Conservation (phyloP, 2,113 vertebrate genomes). For the Hymenochirus boettgeri region DNA sequence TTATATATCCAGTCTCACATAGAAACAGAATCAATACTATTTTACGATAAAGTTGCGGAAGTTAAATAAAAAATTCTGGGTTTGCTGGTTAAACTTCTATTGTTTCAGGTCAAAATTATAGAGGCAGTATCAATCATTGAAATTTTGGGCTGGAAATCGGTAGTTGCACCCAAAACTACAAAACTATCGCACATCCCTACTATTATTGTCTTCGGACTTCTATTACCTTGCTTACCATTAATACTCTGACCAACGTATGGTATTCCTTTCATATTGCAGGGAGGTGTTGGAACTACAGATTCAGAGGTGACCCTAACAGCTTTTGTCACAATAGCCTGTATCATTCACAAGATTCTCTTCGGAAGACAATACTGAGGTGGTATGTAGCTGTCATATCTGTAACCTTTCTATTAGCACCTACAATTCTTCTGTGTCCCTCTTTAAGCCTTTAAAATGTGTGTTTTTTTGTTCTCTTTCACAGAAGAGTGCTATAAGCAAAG, state of each 20-base stretch:
- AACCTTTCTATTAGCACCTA: background rate
- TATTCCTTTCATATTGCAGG: constrained; percentile 48
- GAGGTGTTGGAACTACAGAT: constrained; percentile 56
- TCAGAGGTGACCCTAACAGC: constrained; percentile 62
- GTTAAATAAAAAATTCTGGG: too few species aligned
- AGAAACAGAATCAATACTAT: too few species aligned
- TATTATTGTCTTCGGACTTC: background rate
- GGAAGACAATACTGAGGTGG: constrained; percentile 13
- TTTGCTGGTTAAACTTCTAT: too few species aligned
- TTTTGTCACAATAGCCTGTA: constrained; percentile 70
- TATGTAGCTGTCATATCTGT: background rate
- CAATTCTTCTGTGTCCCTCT: too few species aligned
- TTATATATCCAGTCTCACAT: too few species aligned
- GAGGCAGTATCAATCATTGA: too few species aligned
- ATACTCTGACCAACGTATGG: accelerated
- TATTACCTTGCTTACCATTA: background rate
- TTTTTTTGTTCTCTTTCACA: constrained; percentile 29
- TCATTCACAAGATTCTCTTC: constrained; percentile 50
- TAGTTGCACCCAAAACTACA: too few species aligned
- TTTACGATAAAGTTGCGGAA: too few species aligned
- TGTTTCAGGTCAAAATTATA: too few species aligned
- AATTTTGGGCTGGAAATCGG: too few species aligned
- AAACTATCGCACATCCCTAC: too few species aligned
- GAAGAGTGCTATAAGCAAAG: constrained; percentile 54
- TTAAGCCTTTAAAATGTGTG: background rate